Percentiles rank a stretch among this genome's conserved stretches.
Conservation (phyloP, 2,113 vertebrate genomes). For the Melanotaenia duboulayi region DNA sequence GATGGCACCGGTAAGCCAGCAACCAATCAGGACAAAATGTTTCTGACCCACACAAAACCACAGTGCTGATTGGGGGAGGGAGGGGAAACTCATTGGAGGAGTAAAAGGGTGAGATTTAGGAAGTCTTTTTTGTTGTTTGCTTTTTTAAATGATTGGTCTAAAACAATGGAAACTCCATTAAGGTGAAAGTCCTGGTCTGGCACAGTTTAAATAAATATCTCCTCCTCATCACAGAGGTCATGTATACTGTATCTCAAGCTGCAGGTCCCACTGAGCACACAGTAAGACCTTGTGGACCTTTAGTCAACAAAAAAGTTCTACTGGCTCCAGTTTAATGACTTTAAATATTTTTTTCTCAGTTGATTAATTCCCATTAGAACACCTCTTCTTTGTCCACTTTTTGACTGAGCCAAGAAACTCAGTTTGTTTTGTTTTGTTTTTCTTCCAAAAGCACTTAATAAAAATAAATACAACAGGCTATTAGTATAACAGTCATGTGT, state of each 20-base stretch:
- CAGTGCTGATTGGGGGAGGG: slow-evolving; percentile 79
- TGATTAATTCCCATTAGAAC: slow-evolving; percentile 91
- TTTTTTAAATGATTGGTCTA: slow-evolving; percentile 55
- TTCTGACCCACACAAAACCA: slow-evolving; percentile 85
- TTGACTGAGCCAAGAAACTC: slow-evolving; percentile 84
- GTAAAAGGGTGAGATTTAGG: slow-evolving; percentile 63
- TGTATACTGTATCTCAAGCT: slow-evolving; percentile 77
- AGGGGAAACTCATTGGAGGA: slow-evolving; percentile 76
- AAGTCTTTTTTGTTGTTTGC: slow-evolving; percentile 49
- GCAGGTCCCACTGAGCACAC: slow-evolving; percentile 84
- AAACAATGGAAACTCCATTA: slow-evolving; percentile 77
- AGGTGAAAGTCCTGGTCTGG: slow-evolving; percentile 83
- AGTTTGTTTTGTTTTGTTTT: slow-evolving; percentile 78
- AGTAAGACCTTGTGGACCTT: slow-evolving; percentile 85
- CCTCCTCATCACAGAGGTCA: slow-evolving; percentile 79
- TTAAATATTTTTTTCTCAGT: slow-evolving; percentile 92
- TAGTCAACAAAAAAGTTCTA: slow-evolving; percentile 89
- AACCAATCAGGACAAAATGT: slow-evolving; percentile 85
- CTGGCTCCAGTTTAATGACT: slow-evolving; percentile 99
- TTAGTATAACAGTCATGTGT: slow-evolving; percentile 96
- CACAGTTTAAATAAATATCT: slow-evolving; percentile 92
- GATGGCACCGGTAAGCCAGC: slow-evolving; percentile 87
- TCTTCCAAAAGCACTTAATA: slow-evolving; percentile 87
- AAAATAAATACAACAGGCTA: slow-evolving; percentile 99
- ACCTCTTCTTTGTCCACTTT: slow-evolving; percentile 76